These are phyloP conservation scores for Drosophila colorata DNA, from an alignment of 2,888 invertebrate species.

Conservation along the genomic window DNA sequence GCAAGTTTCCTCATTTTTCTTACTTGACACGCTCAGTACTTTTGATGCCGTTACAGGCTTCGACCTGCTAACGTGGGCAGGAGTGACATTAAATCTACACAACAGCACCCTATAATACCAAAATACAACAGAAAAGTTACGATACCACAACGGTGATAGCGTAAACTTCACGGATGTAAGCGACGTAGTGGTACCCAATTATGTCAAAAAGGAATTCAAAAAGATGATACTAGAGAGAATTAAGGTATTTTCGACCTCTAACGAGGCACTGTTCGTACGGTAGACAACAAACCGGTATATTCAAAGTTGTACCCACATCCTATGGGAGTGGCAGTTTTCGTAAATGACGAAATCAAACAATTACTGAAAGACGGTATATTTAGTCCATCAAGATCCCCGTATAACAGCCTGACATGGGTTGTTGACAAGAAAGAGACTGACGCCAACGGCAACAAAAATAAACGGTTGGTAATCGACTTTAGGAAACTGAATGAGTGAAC, in stretches of 20 bases:
- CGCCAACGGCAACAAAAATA: not conserved
- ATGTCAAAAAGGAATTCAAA: not conserved
- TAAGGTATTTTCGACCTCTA: not conserved
- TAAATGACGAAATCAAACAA: not conserved
- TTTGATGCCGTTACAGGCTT: constrained; percentile 25
- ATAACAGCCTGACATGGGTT: not conserved
- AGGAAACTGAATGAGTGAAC: not conserved
- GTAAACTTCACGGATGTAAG: too few relatives aligned
- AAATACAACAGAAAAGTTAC: not conserved
- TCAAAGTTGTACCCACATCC: not conserved
- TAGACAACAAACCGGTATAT: not conserved
- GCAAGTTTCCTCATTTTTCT: too few relatives aligned
- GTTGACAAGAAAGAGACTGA: not conserved
- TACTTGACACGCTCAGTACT: not conserved
- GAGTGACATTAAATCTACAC: constrained; percentile 5
- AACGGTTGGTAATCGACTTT: not conserved
- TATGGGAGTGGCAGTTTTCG: not conserved
- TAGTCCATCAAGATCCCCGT: not conserved
- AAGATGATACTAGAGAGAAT: not conserved
- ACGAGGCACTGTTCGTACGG: not conserved
- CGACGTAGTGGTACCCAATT: not conserved
- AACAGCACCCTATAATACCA: not conserved
- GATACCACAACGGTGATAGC: too few relatives aligned
- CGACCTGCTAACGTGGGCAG: constrained; percentile 16
- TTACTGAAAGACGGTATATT: not conserved